Percentiles rank a stretch among this genome's conserved stretches.
phyloP scores from a whole-genome alignment of 2,888 invertebrate species.

The Poecilobothrus nobilitatus region DNA sequence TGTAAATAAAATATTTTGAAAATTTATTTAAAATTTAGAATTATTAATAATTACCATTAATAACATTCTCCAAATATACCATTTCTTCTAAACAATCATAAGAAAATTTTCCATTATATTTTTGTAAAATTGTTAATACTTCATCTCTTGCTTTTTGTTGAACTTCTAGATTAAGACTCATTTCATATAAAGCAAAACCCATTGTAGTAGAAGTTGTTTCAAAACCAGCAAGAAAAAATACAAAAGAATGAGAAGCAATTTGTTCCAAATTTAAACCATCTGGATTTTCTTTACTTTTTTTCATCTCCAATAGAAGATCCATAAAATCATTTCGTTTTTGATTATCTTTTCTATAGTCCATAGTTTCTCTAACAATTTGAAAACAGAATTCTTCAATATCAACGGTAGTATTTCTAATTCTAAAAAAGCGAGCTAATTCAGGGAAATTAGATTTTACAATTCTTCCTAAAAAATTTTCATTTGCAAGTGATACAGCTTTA shows the following conservation, averaged over 20 bases:
- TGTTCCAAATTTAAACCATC: slow-evolving; percentile 33
- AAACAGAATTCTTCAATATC: slow-evolving; percentile 32
- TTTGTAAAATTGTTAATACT: slow-evolving; percentile 34
- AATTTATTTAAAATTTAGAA: too few species aligned
- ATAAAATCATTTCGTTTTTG: slow-evolving; percentile 31
- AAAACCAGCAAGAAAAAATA: slow-evolving; percentile 46
- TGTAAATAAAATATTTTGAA: too few species aligned
- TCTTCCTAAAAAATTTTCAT: neutral
- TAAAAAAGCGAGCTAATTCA: slow-evolving; percentile 21
- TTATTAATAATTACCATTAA: slow-evolving; percentile 31
- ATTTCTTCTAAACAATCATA: slow-evolving; percentile 35
- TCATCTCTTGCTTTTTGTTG: slow-evolving; percentile 41
- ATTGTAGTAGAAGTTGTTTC: slow-evolving; percentile 44
- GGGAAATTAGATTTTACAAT: neutral
- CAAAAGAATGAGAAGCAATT: slow-evolving; percentile 45
- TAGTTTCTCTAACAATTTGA: slow-evolving; percentile 27
- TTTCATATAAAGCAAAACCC: slow-evolving; percentile 42
- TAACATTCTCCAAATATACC: slow-evolving; percentile 41
- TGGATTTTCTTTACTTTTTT: slow-evolving; percentile 11
- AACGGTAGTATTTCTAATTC: slow-evolving; percentile 26
- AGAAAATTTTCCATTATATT: slow-evolving; percentile 34
- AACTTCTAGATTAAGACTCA: slow-evolving; percentile 41
- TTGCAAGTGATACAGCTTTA: slow-evolving; percentile 8
- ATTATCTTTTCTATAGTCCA: slow-evolving; percentile 29
- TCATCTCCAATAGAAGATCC: slow-evolving; percentile 29